Conservation (phyloP, 2,888 invertebrate genomes). For the Oxycera nigricornis region DNA sequence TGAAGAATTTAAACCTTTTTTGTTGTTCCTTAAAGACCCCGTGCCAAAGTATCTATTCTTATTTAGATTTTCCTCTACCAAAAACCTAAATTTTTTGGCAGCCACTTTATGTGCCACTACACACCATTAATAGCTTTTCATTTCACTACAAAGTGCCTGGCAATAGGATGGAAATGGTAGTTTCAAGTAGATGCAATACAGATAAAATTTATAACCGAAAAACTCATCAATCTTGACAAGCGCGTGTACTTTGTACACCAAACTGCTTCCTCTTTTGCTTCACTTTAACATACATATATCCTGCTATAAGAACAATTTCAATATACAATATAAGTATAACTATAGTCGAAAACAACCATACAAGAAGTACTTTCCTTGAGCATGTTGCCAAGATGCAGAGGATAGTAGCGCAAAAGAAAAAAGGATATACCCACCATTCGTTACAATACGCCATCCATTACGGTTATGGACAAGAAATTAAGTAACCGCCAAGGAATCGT, state of each 20-base stretch:
- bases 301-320: neutral
- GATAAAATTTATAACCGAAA: conserved; percentile 44
- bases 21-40: too few species aligned
- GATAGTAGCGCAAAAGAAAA: neutral
- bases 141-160: conserved; percentile 1
- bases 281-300: neutral
- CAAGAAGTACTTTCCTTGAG: conserved; percentile 17
- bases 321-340: conserved; percentile 5
- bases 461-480: conserved; percentile 35
- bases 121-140: conserved; percentile 16
- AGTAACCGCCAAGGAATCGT: conserved; percentile 28
- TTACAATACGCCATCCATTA: conserved; percentile 15
- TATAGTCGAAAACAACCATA: neutral
- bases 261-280: conserved; percentile 3
- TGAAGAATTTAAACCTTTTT: too few species aligned
- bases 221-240: conserved; percentile 45
- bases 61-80: neutral
- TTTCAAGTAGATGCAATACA: conserved; percentile 30
- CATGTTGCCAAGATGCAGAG: neutral
- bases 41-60: conserved; percentile 6
- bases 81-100: neutral
- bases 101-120: neutral
- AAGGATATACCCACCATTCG: conserved; percentile 1
- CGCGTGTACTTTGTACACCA: neutral
- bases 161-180: conserved; percentile 9